phyloP scores from a whole-genome alignment of 2,888 invertebrate species.

The Pogonocherus hispidulus region DNA sequence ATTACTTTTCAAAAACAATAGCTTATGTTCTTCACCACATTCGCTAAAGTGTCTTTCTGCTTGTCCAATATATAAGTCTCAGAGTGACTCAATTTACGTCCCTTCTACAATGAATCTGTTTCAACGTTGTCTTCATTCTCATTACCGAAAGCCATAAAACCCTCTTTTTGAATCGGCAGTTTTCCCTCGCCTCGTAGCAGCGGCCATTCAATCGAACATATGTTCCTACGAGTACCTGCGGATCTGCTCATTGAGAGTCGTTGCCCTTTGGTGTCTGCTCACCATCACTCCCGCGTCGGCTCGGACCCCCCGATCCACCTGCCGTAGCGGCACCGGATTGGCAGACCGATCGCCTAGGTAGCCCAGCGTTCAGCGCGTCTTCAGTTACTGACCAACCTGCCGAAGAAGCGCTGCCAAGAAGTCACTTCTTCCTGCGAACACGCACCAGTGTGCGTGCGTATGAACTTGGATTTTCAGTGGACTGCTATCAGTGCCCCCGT shows the following conservation, averaged over 20 bases:
- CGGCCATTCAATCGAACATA: slow-evolving; percentile 49
- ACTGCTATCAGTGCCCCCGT: slow-evolving; percentile 53
- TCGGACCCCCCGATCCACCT: slow-evolving; percentile 60
- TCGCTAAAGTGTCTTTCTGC: no score
- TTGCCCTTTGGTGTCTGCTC: slow-evolving; percentile 64
- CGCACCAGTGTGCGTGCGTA: slow-evolving; percentile 14
- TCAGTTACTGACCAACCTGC: slow-evolving; percentile 58
- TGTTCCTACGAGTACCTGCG: slow-evolving; percentile 59
- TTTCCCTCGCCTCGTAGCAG: no score
- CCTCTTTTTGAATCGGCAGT: no score
- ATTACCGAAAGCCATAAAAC: no score
- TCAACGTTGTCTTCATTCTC: no score
- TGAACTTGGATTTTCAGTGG: slow-evolving; percentile 41
- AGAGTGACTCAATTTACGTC: no score
- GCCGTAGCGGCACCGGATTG: slow-evolving; percentile 64
- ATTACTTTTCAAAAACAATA: no score
- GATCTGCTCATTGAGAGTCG: slow-evolving; percentile 60
- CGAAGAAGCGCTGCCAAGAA: slow-evolving; percentile 35
- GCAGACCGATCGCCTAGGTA: slow-evolving; percentile 62
- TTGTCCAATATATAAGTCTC: no score
- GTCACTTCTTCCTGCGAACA: slow-evolving; percentile 17
- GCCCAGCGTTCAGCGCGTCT: slow-evolving; percentile 52
- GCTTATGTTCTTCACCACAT: no score
- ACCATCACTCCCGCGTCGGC: slow-evolving; percentile 54
- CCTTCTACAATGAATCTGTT: no score